Percentiles rank a stretch among this genome's conserved stretches.
Conservation (phyloP, 2,888 invertebrate species). For the Tiliacea citrago region DNA sequence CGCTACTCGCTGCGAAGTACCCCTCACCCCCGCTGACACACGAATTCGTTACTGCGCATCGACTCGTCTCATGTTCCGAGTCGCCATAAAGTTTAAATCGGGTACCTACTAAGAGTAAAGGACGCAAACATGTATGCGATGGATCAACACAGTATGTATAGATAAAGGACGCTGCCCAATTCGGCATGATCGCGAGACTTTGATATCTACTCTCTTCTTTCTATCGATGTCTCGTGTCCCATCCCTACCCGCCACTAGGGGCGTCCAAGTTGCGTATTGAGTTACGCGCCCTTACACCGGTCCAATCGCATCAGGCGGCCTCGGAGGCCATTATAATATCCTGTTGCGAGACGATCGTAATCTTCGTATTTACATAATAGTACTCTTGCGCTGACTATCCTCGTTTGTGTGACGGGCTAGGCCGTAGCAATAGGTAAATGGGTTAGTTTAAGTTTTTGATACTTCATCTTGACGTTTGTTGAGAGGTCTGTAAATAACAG, state of each 20-base stretch:
- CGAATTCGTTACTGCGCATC: too few relatives aligned
- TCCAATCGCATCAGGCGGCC: slow-evolving; percentile 83
- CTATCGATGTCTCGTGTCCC: slow-evolving; percentile 40
- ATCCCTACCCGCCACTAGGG: slow-evolving; percentile 73
- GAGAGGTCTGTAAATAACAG: too few relatives aligned
- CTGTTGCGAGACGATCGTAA: slow-evolving; percentile 80
- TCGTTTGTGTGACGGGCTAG: slow-evolving; percentile 62
- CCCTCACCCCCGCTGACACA: too few relatives aligned
- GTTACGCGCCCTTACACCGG: slow-evolving; percentile 83
- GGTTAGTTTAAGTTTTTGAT: slow-evolving; percentile 16
- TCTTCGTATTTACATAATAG: slow-evolving; percentile 86
- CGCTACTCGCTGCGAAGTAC: too few relatives aligned
- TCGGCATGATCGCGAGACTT: not conserved
- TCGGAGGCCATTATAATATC: slow-evolving; percentile 81
- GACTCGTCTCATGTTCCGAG: too few relatives aligned
- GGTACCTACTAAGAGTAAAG: not conserved
- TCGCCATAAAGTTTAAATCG: too few relatives aligned
- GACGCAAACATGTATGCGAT: not conserved
- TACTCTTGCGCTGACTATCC: slow-evolving; percentile 71
- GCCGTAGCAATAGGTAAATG: slow-evolving; percentile 40
- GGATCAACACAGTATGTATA: not conserved
- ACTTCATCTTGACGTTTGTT: not conserved
- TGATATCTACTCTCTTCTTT: not conserved
- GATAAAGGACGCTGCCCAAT: not conserved
- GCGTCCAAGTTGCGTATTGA: slow-evolving; percentile 89